Conservation (phyloP, 1,140 invertebrate species). For the Propsilocerus akamusi region DNA sequence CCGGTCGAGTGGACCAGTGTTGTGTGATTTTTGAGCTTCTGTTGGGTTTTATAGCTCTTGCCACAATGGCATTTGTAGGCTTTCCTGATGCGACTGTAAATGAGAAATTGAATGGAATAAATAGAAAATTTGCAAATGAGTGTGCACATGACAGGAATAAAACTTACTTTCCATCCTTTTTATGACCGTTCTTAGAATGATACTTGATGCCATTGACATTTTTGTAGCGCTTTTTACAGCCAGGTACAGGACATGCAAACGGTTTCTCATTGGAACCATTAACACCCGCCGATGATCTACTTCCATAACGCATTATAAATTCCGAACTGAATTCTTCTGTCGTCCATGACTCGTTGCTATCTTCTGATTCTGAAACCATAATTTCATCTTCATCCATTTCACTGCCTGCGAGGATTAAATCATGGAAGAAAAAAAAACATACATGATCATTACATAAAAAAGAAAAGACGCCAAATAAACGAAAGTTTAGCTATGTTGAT, state of each 20-base stretch:
- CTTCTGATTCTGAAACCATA: constrained; percentile 40
- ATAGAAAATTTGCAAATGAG: background rate
- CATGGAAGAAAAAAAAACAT: background rate
- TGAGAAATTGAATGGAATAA: background rate
- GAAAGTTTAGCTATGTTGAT: no score
- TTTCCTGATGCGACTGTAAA: constrained; percentile 41
- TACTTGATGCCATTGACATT: constrained; percentile 80
- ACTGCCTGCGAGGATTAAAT: constrained; percentile 29
- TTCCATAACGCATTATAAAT: constrained; percentile 51
- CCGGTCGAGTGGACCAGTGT: constrained; percentile 5
- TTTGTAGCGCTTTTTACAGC: constrained; percentile 73
- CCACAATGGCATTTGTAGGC: constrained; percentile 62
- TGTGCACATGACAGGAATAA: background rate
- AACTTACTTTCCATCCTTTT: constrained; percentile 58
- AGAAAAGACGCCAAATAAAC: background rate
- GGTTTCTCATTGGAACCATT: constrained; percentile 43
- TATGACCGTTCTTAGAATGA: constrained; percentile 68
- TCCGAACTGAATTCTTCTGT: constrained; percentile 60
- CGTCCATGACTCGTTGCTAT: constrained; percentile 67
- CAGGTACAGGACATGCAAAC: constrained; percentile 61
- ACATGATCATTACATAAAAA: background rate
- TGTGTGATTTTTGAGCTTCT: constrained; percentile 50
- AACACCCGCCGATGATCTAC: constrained; percentile 34
- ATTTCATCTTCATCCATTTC: constrained; percentile 47
- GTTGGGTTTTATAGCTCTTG: constrained; percentile 61